Conservation (phyloP, 2,888 invertebrate genomes). For the Lepidonotus clava region DNA sequence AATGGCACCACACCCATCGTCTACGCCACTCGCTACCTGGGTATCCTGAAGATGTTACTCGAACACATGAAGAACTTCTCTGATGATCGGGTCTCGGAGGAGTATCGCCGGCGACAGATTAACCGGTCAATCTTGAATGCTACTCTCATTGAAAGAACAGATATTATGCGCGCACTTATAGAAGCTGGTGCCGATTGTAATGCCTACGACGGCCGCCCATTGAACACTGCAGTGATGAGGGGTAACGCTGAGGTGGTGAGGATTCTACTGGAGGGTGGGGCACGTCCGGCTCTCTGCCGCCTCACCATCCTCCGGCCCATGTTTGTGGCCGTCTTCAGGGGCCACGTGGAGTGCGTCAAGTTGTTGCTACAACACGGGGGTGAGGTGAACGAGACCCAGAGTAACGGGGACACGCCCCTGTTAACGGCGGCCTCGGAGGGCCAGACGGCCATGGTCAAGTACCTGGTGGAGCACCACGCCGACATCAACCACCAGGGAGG, state of each 20-base stretch:
- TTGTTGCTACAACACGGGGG: slow-evolving; percentile 7
- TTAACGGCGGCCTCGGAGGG: slow-evolving; percentile 25
- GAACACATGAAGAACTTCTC: slow-evolving; percentile 32
- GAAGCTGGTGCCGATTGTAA: slow-evolving; percentile 30
- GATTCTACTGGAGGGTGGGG: slow-evolving; percentile 25
- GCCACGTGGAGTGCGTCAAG: slow-evolving; percentile 40
- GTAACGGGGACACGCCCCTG: slow-evolving; percentile 28
- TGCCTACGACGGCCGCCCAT: slow-evolving; percentile 37
- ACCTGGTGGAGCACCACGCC: slow-evolving; percentile 27
- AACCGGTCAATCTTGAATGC: slow-evolving; percentile 32
- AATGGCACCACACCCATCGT: slow-evolving; percentile 37
- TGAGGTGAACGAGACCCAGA: slow-evolving; percentile 34
- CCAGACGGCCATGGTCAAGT: slow-evolving; percentile 35
- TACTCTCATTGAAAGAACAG: slow-evolving; percentile 11
- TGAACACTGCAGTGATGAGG: slow-evolving; percentile 33
- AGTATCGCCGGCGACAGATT: slow-evolving; percentile 2
- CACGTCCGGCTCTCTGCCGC: not conserved
- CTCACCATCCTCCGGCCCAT: slow-evolving; percentile 31
- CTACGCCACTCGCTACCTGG: slow-evolving; percentile 23
- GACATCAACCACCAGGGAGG: slow-evolving; percentile 42
- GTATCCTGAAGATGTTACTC: slow-evolving; percentile 15
- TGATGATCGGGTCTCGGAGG: slow-evolving; percentile 17
- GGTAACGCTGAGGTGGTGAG: slow-evolving; percentile 17
- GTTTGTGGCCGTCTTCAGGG: slow-evolving; percentile 33
- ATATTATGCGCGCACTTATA: not conserved